Evolutionary conservation across 2,797 vertebrate species (phyloP).

Genomic region (Enteromius paludinosus): DNA sequence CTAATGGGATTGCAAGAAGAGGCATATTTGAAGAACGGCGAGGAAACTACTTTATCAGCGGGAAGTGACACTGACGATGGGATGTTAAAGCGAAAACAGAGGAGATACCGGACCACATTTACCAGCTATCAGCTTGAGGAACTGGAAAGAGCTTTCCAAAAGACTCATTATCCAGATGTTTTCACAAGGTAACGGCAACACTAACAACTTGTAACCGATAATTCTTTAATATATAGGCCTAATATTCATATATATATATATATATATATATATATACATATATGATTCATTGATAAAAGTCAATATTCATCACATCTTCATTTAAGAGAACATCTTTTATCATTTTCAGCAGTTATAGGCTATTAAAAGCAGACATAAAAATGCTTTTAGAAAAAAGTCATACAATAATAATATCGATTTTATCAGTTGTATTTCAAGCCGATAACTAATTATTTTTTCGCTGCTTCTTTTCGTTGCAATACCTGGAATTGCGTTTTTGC

Average conservation of each 20-base stretch:
- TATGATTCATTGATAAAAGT: not conserved
- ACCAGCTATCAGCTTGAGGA: constrained; percentile 90
- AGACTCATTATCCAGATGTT: constrained; percentile 89
- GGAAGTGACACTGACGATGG: constrained; percentile 88
- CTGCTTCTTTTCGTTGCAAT: not conserved
- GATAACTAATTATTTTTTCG: too few relatives aligned
- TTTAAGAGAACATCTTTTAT: not conserved
- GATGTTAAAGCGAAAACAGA: constrained; percentile 86
- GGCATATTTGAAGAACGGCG: constrained; percentile 78
- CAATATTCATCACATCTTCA: not conserved
- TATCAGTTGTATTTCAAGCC: not conserved
- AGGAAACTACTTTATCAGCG: constrained; percentile 85
- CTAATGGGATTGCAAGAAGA: constrained; percentile 70
- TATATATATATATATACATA: too few relatives aligned
- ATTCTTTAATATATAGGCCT: not conserved
- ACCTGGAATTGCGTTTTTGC: too few relatives aligned
- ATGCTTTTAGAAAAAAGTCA: not conserved
- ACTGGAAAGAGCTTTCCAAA: constrained; percentile 89
- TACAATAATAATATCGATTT: not conserved
- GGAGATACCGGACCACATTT: constrained; percentile 89
- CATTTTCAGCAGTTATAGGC: not conserved
- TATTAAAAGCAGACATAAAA: not conserved
- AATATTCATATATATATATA: not conserved
- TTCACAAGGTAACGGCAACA: constrained; percentile 83
- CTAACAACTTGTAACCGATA: not conserved